Conservation (phyloP, 2,888 invertebrate species). For the Malacosoma neustria region DNA sequence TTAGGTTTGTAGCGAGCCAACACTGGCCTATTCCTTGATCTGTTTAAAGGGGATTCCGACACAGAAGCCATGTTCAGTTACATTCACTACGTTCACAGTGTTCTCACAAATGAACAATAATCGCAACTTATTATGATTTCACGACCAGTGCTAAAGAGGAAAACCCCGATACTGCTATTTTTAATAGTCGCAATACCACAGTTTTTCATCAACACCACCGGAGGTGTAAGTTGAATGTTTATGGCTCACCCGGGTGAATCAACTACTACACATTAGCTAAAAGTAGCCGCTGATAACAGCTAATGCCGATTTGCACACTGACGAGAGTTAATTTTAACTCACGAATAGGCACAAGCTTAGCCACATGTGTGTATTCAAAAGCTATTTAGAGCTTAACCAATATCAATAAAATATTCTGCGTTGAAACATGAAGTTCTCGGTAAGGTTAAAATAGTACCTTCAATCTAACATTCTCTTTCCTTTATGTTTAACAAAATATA, state of each 20-base stretch:
- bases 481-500: not conserved
- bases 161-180: conserved; percentile 48
- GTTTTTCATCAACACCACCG: conserved; percentile 72
- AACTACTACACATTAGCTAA: conserved; percentile 43
- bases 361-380: conserved; percentile 3
- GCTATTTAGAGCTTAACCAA: conserved; percentile 3
- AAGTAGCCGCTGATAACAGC: conserved; percentile 43
- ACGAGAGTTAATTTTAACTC: conserved; percentile 7
- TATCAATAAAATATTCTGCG: conserved; percentile 12
- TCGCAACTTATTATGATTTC: conserved; percentile 5
- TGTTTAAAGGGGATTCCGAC: conserved; percentile 52
- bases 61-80: conserved; percentile 46
- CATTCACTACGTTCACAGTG: conserved; percentile 14
- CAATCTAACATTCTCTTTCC: too few species aligned
- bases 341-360: not conserved
- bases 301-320: conserved; percentile 22
- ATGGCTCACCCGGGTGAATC: conserved; percentile 50
- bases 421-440: conserved; percentile 21
- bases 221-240: conserved; percentile 39
- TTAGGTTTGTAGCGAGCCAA: conserved; percentile 56
- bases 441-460: conserved; percentile 31
- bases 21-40: conserved; percentile 57
- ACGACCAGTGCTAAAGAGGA: conserved; percentile 42
- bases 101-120: conserved; percentile 10
- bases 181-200: conserved; percentile 61